phyloP scores from a whole-genome alignment of 2,888 invertebrate genomes.

The Ichneumoninae sp. region DNA sequence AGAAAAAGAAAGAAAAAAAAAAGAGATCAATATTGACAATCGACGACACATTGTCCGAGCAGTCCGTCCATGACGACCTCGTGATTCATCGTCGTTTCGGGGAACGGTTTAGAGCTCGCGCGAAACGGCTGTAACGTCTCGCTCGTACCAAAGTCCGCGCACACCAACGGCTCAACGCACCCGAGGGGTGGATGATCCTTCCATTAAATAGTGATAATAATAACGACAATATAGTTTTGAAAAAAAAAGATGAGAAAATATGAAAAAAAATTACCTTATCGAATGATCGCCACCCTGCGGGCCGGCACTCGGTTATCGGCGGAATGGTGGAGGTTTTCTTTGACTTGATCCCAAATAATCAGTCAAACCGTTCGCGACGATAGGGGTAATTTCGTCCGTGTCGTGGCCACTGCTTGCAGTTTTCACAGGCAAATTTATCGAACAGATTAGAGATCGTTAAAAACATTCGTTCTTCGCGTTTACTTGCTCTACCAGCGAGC shows the following conservation, averaged over 20 bases:
- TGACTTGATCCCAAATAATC: slow-evolving; percentile 84
- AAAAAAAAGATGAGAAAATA: neutral
- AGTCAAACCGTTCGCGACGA: slow-evolving; percentile 78
- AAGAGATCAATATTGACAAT: neutral
- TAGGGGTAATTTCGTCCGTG: slow-evolving; percentile 69
- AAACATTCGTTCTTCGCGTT: slow-evolving; percentile 79
- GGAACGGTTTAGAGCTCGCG: neutral
- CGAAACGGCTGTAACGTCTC: neutral
- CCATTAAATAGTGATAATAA: slow-evolving; percentile 5
- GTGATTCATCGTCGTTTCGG: slow-evolving; percentile 41
- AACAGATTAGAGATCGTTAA: slow-evolving; percentile 70
- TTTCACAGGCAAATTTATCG: slow-evolving; percentile 74
- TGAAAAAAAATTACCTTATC: slow-evolving; percentile 79
- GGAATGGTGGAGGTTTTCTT: slow-evolving; percentile 91
- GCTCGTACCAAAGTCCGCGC: slow-evolving; percentile 28
- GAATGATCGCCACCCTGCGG: slow-evolving; percentile 90
- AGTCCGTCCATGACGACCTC: neutral
- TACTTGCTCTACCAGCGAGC: slow-evolving; percentile 20
- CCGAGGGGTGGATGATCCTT: slow-evolving; percentile 12
- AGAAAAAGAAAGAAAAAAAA: neutral
- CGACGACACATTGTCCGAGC: neutral
- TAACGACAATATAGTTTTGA: slow-evolving; percentile 10
- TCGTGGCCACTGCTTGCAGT: slow-evolving; percentile 75
- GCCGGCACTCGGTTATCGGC: slow-evolving; percentile 91
- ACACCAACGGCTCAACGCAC: neutral